Base-by-base conservation (phyloP, 1,140 invertebrate genomes). In the Macrosteles quadrilineatus region DNA sequence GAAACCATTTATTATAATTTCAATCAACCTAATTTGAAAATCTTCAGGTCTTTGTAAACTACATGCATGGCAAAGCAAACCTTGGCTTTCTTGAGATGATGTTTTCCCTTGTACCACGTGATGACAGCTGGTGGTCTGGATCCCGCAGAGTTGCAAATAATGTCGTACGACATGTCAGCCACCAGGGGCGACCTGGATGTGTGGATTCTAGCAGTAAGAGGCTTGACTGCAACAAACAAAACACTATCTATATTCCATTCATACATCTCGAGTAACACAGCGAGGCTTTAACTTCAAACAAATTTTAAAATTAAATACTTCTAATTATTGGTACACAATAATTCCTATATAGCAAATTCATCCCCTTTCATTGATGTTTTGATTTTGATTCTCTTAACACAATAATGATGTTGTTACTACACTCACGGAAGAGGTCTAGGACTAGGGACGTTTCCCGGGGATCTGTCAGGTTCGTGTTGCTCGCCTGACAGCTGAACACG, bases 341-440 rank as follows among this genome's bases (percentile, higher is more conserved):
- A n/a, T n/a, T n/a, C n/a, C n/a, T n/a, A n/a, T n/a, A n/a, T n/a
- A n/a, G n/a, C n/a, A n/a, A n/a, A n/a, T n/a, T n/a, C n/a, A n/a
- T n/a, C n/a, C n/a, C n/a, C n/a, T n/a, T n/a, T n/a, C n/a, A n/a
- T n/a, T n/a, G n/a, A n/a, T n/a, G n/a, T n/a, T n/a, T n/a, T n/a
- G n/a, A n/a, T n/a, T n/a, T n/a, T n/a, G n/a, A n/a, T n/a, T n/a
- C n/a, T n/a, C n/a, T n/a, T n/a, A n/a, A n/a, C n/a, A n/a, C n/a
- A n/a, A n/a, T n/a, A n/a, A n/a, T n/a, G n/a, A n/a, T n/a, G n/a
- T n/a, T n/a, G n/a, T n/a, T n/a, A n/a, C n/a, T n/a, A n/a, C n/a
- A 91, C 92, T 94, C 83, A 95, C 93, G 81, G 78, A 90, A 89
- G 78, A 95, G 87, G 77, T 95, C 91, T 47, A 96, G 81, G 25